Percentiles rank a stretch among this genome's conserved stretches.
Conservation (phyloP, 2,113 vertebrate species). For the Daubentonia madagascariensis region DNA sequence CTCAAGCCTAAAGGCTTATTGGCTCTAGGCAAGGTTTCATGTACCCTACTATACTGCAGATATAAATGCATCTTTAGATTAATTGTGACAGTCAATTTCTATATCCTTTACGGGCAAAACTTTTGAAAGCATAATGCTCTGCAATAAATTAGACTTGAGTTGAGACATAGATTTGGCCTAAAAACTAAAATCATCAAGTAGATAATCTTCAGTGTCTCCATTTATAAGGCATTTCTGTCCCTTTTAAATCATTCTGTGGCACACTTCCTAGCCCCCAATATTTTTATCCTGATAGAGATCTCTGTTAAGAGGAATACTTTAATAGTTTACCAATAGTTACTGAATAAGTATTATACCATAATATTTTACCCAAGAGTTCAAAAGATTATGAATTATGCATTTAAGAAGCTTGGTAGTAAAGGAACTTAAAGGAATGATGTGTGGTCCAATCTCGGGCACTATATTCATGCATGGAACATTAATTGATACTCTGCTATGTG, state of each 20-base stretch:
- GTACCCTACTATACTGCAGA: not conserved
- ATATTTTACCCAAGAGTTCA: not conserved
- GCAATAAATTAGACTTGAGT: constrained; percentile 9
- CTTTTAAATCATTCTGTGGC: constrained; percentile 10
- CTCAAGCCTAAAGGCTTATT: constrained; percentile 12
- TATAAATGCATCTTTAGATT: constrained; percentile 50
- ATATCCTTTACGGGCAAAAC: not conserved
- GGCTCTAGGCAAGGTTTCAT: constrained; percentile 28
- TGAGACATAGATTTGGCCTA: not conserved
- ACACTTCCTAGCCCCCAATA: not conserved
- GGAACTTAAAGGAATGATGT: not conserved
- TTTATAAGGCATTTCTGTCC: not conserved
- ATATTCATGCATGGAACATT: not conserved
- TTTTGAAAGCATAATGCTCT: constrained; percentile 38
- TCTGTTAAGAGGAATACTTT: not conserved
- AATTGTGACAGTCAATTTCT: constrained; percentile 14
- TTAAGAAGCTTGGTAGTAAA: constrained; percentile 1
- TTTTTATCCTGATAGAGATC: not conserved
- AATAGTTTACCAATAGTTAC: not conserved
- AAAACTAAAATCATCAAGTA: constrained; percentile 2
- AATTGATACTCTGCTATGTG: not conserved
- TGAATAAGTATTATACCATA: not conserved
- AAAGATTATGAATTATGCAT: not conserved
- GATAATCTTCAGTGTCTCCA: not conserved
- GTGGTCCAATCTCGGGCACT: not conserved